Evolutionary conservation across 2,113 vertebrate genomes (phyloP).

Genomic region (Sebastes schlegelii): DNA sequence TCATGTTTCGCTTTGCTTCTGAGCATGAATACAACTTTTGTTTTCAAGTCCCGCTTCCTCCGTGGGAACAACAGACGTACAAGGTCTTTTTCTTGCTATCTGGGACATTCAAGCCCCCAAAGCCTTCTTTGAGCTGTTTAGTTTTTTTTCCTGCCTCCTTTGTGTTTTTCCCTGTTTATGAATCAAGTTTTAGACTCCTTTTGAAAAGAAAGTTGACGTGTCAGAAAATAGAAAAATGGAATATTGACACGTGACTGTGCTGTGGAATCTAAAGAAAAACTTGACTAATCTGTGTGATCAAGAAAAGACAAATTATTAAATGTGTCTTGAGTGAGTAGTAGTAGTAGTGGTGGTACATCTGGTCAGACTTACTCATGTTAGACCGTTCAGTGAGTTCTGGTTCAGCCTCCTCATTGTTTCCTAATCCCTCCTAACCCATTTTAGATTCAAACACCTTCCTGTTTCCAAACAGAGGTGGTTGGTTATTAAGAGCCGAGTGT

Average conservation of each 20-base stretch:
- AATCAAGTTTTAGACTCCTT: constrained; percentile 29
- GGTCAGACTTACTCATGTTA: neutral
- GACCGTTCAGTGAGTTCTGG: constrained; percentile 16
- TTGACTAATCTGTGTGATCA: neutral
- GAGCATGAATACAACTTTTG: constrained; percentile 63
- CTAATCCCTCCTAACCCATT: constrained; percentile 15
- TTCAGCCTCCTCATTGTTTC: constrained; percentile 38
- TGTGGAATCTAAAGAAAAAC: constrained; percentile 6
- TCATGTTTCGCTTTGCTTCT: constrained; percentile 44
- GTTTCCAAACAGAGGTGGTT: constrained; percentile 31
- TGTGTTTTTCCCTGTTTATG: constrained; percentile 16
- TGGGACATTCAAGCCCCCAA: constrained; percentile 60
- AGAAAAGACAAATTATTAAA: neutral
- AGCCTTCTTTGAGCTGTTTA: constrained; percentile 27
- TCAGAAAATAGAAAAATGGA: constrained; percentile 12
- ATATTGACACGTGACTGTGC: constrained; percentile 9
- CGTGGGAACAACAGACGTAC: constrained; percentile 52
- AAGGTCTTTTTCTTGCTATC: constrained; percentile 58
- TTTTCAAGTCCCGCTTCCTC: constrained; percentile 51
- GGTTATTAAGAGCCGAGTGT: constrained; percentile 10
- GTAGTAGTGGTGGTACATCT: neutral
- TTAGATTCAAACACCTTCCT: constrained; percentile 33
- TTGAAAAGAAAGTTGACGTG: constrained; percentile 9
- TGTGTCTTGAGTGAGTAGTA: neutral
- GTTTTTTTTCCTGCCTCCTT: neutral